Conservation (phyloP, 2,888 invertebrate genomes). For the Watsonalla binaria region DNA sequence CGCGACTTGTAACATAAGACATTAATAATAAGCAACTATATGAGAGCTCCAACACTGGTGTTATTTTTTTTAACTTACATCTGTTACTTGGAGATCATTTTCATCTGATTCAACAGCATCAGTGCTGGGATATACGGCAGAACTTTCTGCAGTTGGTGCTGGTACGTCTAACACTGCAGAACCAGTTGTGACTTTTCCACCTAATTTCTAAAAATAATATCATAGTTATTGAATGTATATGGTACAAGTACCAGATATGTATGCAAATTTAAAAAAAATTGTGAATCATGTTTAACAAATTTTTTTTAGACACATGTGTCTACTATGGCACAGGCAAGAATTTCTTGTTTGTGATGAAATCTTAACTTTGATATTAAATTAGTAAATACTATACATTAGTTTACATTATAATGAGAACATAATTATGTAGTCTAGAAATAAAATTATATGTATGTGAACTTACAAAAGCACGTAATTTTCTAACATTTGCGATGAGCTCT, state of each 20-base stretch:
- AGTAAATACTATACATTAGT: too few relatives aligned
- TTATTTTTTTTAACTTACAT: conserved; percentile 34
- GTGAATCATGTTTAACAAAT: too few relatives aligned
- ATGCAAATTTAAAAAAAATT: too few relatives aligned
- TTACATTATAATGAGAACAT: too few relatives aligned
- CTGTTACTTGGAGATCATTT: conserved; percentile 37
- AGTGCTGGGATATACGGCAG: conserved; percentile 40
- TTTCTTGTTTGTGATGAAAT: too few relatives aligned
- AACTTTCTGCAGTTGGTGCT: conserved; percentile 37
- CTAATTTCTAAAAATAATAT: conserved; percentile 49
- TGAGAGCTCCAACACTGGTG: too few relatives aligned
- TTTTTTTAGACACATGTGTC: too few relatives aligned
- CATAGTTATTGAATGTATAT: too few relatives aligned
- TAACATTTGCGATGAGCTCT: conserved; percentile 70
- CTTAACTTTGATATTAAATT: too few relatives aligned
- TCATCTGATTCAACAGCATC: conserved; percentile 44
- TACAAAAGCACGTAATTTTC: conserved; percentile 64
- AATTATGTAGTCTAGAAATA: not conserved
- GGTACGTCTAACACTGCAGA: conserved; percentile 39
- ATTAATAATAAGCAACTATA: conserved; percentile 7
- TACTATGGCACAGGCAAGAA: too few relatives aligned
- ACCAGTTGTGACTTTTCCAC: conserved; percentile 56
- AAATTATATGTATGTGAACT: conserved; percentile 28
- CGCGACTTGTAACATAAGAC: not conserved
- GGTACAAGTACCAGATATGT: too few relatives aligned